Base-by-base conservation (phyloP, 2,113 vertebrate genomes). In the Solea solea region DNA sequence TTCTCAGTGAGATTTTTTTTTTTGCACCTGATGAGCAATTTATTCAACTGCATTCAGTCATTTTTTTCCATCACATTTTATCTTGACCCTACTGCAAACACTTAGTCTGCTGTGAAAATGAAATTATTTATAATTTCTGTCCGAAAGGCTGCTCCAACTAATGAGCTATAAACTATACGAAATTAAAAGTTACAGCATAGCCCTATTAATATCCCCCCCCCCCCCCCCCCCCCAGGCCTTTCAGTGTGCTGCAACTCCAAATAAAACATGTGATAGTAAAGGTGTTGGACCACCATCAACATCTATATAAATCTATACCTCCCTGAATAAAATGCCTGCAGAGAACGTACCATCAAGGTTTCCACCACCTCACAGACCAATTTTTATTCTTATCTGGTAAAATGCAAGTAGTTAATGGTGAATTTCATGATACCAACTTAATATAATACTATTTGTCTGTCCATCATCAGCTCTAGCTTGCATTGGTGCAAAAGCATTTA, bases 41-140 rank as follows among this genome's bases (percentile, higher is more conserved):
- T 82, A 80, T 83, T 60, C 76, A 78, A 70, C 66, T 51, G 69
- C 50, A 82, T 59, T 60, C 60, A 64, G 66, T 78, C 61, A 81
- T 39, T 56, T 34, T 74, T 79, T 79, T 80, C 60, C 65, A 72
- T 63, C 64, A 44, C 34, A 55, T 78, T 67, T 86, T 78, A 73
- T 64, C 63, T 49, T 77, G 64, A 77, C 69, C 73, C 41, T n/a
- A 2, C 9, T 21, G 45, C 61, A 45, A 80, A 75, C 51, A 60
- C 57, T n/a, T n/a, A n/a, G n/a, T n/a, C n/a, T 66, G 60, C 63
- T 66, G 57, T 70, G 69, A 69, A 64, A 45, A 46, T 51, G 67
- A 64, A 45, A 46, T 51, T 64, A 34, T 21, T 70, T 62, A 59
- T 51, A 64, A 64, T 15, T 62, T 53, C 70, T 16, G 16, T 11